These are phyloP conservation scores for Capromys pilorides DNA, from an alignment of 2,797 vertebrate genomes.

Conservation along the genomic window DNA sequence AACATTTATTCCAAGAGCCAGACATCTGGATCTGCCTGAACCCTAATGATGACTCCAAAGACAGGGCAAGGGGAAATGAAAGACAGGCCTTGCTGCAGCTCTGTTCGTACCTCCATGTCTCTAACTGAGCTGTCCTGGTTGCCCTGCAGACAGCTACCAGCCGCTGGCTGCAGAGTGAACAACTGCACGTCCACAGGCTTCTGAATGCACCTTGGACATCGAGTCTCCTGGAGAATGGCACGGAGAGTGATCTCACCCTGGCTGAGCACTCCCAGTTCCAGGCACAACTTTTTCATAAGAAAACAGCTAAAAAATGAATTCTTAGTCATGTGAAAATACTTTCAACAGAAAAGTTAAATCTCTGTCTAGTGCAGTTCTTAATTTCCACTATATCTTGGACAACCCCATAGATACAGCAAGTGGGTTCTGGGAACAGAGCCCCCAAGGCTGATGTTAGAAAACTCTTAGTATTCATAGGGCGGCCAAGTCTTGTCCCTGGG, in stretches of 20 bases:
- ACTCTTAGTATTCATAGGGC: not conserved
- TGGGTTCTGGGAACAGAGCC: not conserved
- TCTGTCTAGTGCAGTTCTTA: not conserved
- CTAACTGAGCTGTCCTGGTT: not conserved
- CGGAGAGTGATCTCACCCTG: not conserved
- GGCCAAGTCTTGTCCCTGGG: not conserved
- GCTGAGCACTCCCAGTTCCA: not conserved
- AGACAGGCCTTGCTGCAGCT: not conserved
- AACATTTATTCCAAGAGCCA: not conserved
- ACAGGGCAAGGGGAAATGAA: not conserved
- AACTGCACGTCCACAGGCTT: rapidly evolving
- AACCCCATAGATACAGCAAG: not conserved
- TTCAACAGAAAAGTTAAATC: not conserved
- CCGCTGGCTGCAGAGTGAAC: not conserved
- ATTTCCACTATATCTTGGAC: not conserved
- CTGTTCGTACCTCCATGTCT: not conserved
- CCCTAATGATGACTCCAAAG: not conserved
- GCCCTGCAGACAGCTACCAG: not conserved
- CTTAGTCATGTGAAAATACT: not conserved
- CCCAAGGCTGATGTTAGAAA: not conserved
- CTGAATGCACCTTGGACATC: not conserved
- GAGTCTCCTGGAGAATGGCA: not conserved
- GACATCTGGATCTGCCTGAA: not conserved
- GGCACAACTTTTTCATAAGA: conserved; percentile 22
- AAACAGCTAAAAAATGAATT: not conserved